Evolutionary conservation across 2,113 vertebrate genomes (phyloP), one percentile per base, ranked within the genome.

Genomic region (Pristiophorus japonicus): DNA sequence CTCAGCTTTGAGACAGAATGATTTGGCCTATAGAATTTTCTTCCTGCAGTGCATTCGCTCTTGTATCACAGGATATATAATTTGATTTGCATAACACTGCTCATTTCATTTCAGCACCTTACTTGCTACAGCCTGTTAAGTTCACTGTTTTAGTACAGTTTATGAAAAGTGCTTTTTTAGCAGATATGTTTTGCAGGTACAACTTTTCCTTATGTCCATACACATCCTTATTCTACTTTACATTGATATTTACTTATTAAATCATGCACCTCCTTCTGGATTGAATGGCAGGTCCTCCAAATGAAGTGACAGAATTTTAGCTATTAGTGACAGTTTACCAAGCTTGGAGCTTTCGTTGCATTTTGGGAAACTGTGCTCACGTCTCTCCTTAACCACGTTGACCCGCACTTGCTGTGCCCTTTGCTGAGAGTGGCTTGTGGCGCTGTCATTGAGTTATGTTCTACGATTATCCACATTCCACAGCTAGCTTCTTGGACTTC

Each of bases 381-480:
- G 3, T 90, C 30, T 90, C 85, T 27, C 85, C 45, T 55, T 55
- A 55, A 55, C 45, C 10, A 55, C 3, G 85, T 88, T 78, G 85
- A 30, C 47, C 59, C 14, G 20, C 20, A 10, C 18, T 38, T 20
- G n/a, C 34, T 63, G n/a, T 92, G 59, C 88, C 59, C 88, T 91
- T n/a, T 92, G 88, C 85, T 55, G 12, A 34, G 47, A 92, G 34
- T 92, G 88, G n/a, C 88, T 92, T n/a, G 88, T 92, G 88, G 5
- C n/a, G 16, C 34, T 92, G 88, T 92, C 59, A 92, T 92, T 92
- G 88, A 92, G 55, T 92, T 63, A 92, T 92, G 88, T 92, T 92
- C 59, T 92, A 20, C 59, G 34, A 65, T 92, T 92, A 92, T 62
- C 62, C 59, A 34, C 55, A 91, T 91, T 63, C 88, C 18, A n/a